These are phyloP conservation scores for Diachrysia chrysitis DNA, from an alignment of 2,888 invertebrate genomes.

Conservation along the genomic window DNA sequence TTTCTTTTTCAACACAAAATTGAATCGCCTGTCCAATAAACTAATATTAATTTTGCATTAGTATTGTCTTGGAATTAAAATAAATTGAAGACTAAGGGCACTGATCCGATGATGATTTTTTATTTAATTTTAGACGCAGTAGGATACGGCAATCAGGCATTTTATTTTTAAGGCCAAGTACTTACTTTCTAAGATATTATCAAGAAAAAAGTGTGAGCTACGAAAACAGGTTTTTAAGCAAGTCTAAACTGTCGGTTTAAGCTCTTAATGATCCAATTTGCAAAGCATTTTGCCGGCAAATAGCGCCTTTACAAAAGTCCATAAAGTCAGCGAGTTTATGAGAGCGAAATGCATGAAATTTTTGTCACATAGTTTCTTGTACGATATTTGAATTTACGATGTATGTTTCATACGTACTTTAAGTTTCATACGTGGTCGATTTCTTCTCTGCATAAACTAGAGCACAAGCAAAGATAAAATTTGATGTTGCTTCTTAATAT, in stretches of 20 bases:
- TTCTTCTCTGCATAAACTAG: neutral
- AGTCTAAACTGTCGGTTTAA: conserved; percentile 76
- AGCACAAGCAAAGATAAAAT: neutral
- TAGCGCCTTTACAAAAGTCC: conserved; percentile 61
- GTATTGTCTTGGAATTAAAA: too few species aligned
- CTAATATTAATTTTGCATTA: too few species aligned
- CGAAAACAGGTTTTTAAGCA: conserved; percentile 72
- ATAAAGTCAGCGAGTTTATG: conserved; percentile 45
- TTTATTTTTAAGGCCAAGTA: neutral
- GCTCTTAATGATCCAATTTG: conserved; percentile 81
- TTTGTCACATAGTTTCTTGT: conserved; percentile 26
- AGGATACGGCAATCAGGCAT: neutral
- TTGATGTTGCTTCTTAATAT: neutral
- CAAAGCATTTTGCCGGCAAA: conserved; percentile 68
- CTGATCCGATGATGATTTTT: too few species aligned
- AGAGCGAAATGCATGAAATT: conserved; percentile 28
- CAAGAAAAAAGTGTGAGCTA: conserved; percentile 60
- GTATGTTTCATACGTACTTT: too few species aligned
- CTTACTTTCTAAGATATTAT: conserved; percentile 46
- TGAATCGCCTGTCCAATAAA: too few species aligned
- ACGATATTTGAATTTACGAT: conserved; percentile 47
- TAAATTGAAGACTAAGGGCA: too few species aligned
- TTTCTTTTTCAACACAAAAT: too few species aligned
- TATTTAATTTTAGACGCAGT: neutral
- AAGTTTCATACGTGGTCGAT: neutral